Evolutionary conservation across 2,888 invertebrate species (phyloP).

Genomic region (Hofmannophila pseudospretella): DNA sequence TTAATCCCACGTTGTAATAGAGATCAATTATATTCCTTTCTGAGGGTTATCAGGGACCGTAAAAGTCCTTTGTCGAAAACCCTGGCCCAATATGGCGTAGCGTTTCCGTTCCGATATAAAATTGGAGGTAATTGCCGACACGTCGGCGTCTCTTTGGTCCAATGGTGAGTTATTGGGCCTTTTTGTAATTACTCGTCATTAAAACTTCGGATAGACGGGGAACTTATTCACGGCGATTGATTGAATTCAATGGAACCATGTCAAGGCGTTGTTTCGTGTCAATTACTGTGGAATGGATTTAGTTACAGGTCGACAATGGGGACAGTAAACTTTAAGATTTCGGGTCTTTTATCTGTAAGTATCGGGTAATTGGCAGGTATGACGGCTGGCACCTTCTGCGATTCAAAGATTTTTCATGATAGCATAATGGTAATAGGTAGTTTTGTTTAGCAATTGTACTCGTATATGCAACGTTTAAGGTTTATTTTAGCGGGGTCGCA

Average conservation of each 20-base stretch:
- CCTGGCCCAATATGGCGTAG: slow-evolving; percentile 20
- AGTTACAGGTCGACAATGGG: slow-evolving; percentile 2
- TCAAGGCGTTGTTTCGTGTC: slow-evolving; percentile 5
- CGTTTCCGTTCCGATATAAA: slow-evolving; percentile 25
- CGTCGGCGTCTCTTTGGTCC: slow-evolving; percentile 18
- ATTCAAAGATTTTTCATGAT: too few species aligned
- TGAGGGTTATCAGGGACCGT: too few species aligned
- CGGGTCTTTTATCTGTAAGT: too few species aligned
- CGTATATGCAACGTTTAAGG: too few species aligned
- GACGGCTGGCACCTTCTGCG: too few species aligned
- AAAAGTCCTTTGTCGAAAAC: too few species aligned
- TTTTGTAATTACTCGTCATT: slow-evolving; percentile 37
- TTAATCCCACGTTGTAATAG: too few species aligned
- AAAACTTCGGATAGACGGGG: slow-evolving; percentile 15
- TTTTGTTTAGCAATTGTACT: too few species aligned
- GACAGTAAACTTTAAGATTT: background rate
- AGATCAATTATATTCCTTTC: too few species aligned
- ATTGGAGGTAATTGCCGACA: slow-evolving; percentile 32
- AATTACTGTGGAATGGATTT: slow-evolving; percentile 1
- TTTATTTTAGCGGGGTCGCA: too few species aligned
- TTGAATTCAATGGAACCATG: slow-evolving; percentile 11
- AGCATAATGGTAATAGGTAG: too few species aligned
- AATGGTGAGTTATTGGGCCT: slow-evolving; percentile 22
- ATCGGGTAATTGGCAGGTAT: too few species aligned
- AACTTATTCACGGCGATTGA: slow-evolving; percentile 3